Evolutionary conservation across 2,888 invertebrate species (phyloP).

Genomic region (Nymphalis polychloros): DNA sequence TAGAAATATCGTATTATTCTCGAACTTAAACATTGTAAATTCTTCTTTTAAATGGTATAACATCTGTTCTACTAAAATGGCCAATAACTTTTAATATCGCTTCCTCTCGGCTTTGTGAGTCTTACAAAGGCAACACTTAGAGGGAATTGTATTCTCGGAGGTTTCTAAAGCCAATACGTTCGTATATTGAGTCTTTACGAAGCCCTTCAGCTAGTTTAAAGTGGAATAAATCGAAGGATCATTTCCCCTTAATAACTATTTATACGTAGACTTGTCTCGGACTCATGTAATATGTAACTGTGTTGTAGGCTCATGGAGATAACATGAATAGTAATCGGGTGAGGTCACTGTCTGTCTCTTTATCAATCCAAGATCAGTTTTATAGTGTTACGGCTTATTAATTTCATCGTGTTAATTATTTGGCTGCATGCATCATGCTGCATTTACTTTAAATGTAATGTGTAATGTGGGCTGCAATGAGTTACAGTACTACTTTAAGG

Average conservation of each 20-base stretch:
- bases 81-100: conserved; percentile 11
- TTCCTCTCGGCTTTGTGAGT: conserved; percentile 4
- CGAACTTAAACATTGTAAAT: not conserved
- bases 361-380: too few relatives aligned
- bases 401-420: too few relatives aligned
- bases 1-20: not conserved
- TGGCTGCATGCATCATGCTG: too few relatives aligned
- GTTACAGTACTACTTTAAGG: too few relatives aligned
- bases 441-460: too few relatives aligned
- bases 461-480: too few relatives aligned
- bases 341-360: too few relatives aligned
- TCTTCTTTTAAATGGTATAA: not conserved
- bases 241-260: not conserved
- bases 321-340: too few relatives aligned
- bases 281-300: too few relatives aligned
- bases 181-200: not conserved
- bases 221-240: conserved; percentile 1
- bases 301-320: too few relatives aligned
- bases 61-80: conserved; percentile 8
- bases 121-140: conserved; percentile 10
- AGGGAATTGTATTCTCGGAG: not conserved
- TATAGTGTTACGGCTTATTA: too few relatives aligned
- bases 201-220: not conserved
- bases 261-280: too few relatives aligned
- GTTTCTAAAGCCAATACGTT: conserved; percentile 4